Percentiles rank a stretch among this genome's conserved stretches.
These are phyloP conservation scores for Ochlodes sylvanus DNA, from an alignment of 2,888 invertebrate genomes.

Conservation along the genomic window DNA sequence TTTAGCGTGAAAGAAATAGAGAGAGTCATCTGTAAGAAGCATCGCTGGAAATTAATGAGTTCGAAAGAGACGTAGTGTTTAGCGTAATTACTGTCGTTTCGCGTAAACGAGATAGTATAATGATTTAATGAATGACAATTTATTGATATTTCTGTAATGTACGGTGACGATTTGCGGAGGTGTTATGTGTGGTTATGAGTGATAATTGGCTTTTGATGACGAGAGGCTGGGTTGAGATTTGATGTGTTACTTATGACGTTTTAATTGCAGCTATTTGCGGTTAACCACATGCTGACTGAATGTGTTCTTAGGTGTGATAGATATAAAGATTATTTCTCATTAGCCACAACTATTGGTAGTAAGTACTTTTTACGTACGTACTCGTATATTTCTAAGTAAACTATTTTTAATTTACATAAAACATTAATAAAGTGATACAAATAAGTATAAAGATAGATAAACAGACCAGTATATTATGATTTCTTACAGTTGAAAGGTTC, in stretches of 20 bases:
- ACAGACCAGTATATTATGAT: too few relatives aligned
- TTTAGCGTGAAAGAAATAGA: constrained; percentile 77
- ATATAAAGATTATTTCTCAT: constrained; percentile 37
- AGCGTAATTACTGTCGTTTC: constrained; percentile 73
- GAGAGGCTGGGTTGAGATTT: constrained; percentile 52
- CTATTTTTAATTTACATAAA: too few relatives aligned
- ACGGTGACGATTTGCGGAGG: constrained; percentile 60
- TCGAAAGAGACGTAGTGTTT: constrained; percentile 75
- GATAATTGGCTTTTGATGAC: constrained; percentile 79
- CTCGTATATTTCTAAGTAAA: too few relatives aligned
- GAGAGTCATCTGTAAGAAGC: constrained; percentile 62
- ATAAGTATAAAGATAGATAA: too few relatives aligned
- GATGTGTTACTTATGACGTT: constrained; percentile 31
- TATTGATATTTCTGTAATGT: constrained; percentile 78
- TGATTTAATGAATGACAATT: constrained; percentile 79
- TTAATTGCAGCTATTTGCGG: constrained; percentile 34
- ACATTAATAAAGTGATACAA: too few relatives aligned
- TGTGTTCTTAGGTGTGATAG: constrained; percentile 22
- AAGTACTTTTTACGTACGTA: not conserved
- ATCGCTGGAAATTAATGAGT: constrained; percentile 75
- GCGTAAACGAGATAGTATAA: constrained; percentile 81
- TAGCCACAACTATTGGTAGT: not conserved
- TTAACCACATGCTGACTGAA: constrained; percentile 11
- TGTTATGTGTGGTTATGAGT: constrained; percentile 60
- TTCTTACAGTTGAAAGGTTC: too few relatives aligned